Evolutionary conservation across 2,888 invertebrate genomes (phyloP).

Genomic region (Caenorhabditis zanzibari): DNA sequence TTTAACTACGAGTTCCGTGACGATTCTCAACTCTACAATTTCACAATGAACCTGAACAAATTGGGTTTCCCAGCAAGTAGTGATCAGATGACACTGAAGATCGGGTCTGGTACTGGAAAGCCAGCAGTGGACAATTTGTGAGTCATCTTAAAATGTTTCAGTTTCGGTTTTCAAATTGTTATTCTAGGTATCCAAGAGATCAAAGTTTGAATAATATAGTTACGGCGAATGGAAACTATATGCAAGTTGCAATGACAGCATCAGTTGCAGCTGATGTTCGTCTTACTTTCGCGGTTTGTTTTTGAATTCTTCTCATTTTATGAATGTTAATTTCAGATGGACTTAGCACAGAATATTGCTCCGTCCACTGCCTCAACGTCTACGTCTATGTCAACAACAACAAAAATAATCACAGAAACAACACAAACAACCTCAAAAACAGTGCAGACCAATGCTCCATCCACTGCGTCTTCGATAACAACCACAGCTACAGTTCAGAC

Average conservation of each 20-base stretch:
- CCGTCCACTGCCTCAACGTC: background rate
- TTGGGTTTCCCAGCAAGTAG: background rate
- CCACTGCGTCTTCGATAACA: too few species aligned
- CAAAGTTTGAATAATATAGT: conserved; percentile 8
- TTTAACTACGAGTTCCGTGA: conserved; percentile 43
- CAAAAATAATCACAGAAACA: too few species aligned
- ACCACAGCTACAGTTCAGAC: conserved; percentile 3
- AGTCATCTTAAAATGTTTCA: background rate
- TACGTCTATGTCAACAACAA: too few species aligned
- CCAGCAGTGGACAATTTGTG: conserved; percentile 5
- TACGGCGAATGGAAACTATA: conserved; percentile 29
- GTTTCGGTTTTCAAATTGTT: background rate
- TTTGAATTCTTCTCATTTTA: background rate
- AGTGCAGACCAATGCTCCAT: too few species aligned
- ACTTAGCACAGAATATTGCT: background rate
- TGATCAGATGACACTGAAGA: conserved; percentile 16
- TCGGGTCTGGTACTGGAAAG: conserved; percentile 30
- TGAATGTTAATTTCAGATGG: background rate
- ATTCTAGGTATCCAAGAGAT: conserved; percentile 38
- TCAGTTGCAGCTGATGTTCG: conserved; percentile 23
- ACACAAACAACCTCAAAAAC: too few species aligned
- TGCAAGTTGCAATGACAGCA: conserved; percentile 24
- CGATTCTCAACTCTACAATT: conserved; percentile 26
- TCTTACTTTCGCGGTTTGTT: conserved; percentile 2
- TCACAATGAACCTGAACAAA: conserved; percentile 7